Evolutionary conservation across 2,888 invertebrate species (phyloP).

Genomic region (Dolichopus griseipennis): DNA sequence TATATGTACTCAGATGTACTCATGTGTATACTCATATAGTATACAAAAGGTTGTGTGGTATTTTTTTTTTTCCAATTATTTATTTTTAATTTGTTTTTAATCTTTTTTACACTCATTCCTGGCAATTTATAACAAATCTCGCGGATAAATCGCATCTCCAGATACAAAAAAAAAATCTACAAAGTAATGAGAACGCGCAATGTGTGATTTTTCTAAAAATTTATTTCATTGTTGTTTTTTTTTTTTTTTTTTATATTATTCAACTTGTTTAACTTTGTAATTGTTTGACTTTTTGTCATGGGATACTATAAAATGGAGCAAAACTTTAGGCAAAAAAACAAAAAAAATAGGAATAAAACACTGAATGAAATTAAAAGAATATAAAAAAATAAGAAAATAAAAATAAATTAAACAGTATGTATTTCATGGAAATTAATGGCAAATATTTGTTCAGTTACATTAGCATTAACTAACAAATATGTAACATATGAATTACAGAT

Average conservation of each 20-base stretch:
- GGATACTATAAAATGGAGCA: slow-evolving; percentile 3
- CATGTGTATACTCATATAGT: no score
- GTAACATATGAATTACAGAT: slow-evolving; percentile 1
- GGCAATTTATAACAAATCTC: background rate
- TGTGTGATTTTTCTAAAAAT: background rate
- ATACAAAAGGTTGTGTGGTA: no score
- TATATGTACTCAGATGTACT: no score
- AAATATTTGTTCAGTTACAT: slow-evolving; percentile 1
- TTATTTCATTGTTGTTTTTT: no score
- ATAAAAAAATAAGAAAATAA: background rate
- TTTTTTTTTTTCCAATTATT: background rate
- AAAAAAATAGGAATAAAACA: background rate
- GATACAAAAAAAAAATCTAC: background rate
- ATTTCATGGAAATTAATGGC: background rate
- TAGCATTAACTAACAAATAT: background rate
- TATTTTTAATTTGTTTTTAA: background rate
- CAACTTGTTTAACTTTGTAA: background rate
- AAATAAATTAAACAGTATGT: background rate
- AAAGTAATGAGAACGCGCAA: background rate
- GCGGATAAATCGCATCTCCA: background rate
- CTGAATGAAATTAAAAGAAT: background rate
- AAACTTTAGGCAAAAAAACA: background rate
- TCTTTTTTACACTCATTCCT: no score
- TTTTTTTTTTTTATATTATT: no score
- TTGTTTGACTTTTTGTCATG: background rate